Conservation (phyloP, 2,888 invertebrate species). For the Lasius platythorax region DNA sequence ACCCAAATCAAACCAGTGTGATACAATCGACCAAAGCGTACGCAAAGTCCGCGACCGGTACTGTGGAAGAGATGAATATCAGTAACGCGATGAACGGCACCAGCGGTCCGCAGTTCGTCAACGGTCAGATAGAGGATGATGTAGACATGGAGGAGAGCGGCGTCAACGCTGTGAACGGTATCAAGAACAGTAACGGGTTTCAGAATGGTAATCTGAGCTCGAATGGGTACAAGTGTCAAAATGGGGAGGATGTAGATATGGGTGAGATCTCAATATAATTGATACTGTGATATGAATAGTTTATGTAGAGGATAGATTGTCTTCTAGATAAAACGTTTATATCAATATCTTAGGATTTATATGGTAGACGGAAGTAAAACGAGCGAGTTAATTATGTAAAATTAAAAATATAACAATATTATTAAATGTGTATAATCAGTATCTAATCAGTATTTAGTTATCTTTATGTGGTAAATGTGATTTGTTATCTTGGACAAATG, state of each 20-base stretch:
- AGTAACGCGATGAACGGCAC: slow-evolving; percentile 87
- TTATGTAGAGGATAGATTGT: not conserved
- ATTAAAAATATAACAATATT: not conserved
- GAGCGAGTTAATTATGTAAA: not conserved
- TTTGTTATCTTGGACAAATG: not conserved
- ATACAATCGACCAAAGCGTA: slow-evolving; percentile 92
- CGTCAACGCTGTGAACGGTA: slow-evolving; percentile 84
- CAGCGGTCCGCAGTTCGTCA: slow-evolving; percentile 83
- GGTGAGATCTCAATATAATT: slow-evolving; percentile 87
- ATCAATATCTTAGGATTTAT: not conserved
- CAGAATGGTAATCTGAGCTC: slow-evolving; percentile 88
- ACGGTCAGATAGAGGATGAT: slow-evolving; percentile 85
- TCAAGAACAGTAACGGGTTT: slow-evolving; percentile 87
- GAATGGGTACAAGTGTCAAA: slow-evolving; percentile 87
- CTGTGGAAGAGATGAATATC: slow-evolving; percentile 87
- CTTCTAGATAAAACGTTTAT: not conserved
- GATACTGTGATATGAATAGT: not conserved
- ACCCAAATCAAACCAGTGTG: slow-evolving; percentile 90
- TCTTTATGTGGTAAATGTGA: not conserved
- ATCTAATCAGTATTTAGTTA: not conserved
- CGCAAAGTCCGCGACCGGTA: slow-evolving; percentile 81
- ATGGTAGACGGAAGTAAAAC: not conserved
- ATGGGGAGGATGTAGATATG: slow-evolving; percentile 91
- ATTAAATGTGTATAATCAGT: not conserved
- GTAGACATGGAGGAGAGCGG: slow-evolving; percentile 88